A percentile compares a stretch with the other conserved stretches of the same genome.
Evolutionary conservation across 2,888 invertebrate genomes (phyloP).

Genomic region (Cheilosia impressa): DNA sequence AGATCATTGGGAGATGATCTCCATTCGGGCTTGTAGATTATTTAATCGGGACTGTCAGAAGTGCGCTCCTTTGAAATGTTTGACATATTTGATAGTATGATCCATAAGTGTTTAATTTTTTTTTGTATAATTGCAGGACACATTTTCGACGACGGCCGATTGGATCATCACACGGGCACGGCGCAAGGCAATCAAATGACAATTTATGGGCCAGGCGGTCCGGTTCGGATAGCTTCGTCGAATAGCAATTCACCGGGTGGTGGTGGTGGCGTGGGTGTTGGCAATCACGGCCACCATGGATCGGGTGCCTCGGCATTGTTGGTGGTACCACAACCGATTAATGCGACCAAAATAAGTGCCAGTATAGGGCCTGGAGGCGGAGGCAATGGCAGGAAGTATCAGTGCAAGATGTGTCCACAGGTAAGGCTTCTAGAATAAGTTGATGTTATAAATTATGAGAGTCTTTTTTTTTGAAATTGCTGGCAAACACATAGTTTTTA

Average conservation of each 20-base stretch:
- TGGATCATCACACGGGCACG: conserved; percentile 83
- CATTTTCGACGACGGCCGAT: conserved; percentile 83
- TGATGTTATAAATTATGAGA: not conserved
- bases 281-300: conserved; percentile 84
- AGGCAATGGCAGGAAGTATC: conserved; percentile 89
- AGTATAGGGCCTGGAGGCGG: conserved; percentile 81
- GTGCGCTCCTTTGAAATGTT: conserved; percentile 32
- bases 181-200: conserved; percentile 80
- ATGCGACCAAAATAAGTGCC: conserved; percentile 87
- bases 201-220: conserved; percentile 77
- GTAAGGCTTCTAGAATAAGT: conserved; percentile 85
- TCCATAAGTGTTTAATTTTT: conserved; percentile 30
- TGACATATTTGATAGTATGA: not conserved
- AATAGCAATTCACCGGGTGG: conserved; percentile 79
- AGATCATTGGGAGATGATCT: conserved; percentile 51
- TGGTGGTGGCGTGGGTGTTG: conserved; percentile 80
- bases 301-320: conserved; percentile 88
- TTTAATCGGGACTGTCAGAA: conserved; percentile 43
- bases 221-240: conserved; percentile 78
- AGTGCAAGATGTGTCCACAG: conserved; percentile 99
- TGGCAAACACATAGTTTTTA: not conserved
- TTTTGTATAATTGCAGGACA: conserved; percentile 79
- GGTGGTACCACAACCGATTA: conserved; percentile 95
- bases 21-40: conserved; percentile 50
- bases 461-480: no score